phyloP scores from a whole-genome alignment of 1,140 invertebrate species.

The Caligus rogercresseyi region DNA sequence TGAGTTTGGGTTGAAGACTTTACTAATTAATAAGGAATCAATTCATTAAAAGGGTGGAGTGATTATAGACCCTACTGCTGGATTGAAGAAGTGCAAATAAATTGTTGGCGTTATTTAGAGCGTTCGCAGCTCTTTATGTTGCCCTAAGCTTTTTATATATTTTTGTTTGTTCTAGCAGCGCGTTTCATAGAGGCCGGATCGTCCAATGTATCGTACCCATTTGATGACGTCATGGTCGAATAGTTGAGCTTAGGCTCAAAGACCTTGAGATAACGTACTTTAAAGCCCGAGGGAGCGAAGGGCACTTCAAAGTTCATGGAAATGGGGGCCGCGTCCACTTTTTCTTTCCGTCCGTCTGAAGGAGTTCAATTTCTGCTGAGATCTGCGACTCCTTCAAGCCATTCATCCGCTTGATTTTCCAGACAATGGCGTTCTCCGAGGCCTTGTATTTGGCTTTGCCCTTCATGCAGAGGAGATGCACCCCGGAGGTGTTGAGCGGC shows the following conservation, averaged over 20 bases:
- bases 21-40: too few species aligned
- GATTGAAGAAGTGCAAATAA: too few species aligned
- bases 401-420: constrained; percentile 99
- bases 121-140: too few species aligned
- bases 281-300: constrained; percentile 92
- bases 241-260: constrained; percentile 99
- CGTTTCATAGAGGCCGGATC: constrained; percentile 96
- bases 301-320: constrained; percentile 99
- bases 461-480: constrained; percentile 96
- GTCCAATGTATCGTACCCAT: constrained; percentile 99
- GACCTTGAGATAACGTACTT: constrained; percentile 97
- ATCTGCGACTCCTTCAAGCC: constrained; percentile 99
- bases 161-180: constrained; percentile 48
- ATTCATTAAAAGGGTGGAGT: too few species aligned
- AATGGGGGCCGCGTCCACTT: constrained; percentile 99
- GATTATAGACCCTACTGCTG: too few species aligned
- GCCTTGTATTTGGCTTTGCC: constrained; percentile 99
- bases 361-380: constrained; percentile 96
- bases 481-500: constrained; percentile 93
- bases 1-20: too few species aligned
- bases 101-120: too few species aligned
- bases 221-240: constrained; percentile 99
- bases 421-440: constrained; percentile 98
- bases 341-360: constrained; percentile 96
- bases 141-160: too few species aligned